phyloP scores from a whole-genome alignment of 2,888 invertebrate species.

The Pseudanteris insignis region DNA sequence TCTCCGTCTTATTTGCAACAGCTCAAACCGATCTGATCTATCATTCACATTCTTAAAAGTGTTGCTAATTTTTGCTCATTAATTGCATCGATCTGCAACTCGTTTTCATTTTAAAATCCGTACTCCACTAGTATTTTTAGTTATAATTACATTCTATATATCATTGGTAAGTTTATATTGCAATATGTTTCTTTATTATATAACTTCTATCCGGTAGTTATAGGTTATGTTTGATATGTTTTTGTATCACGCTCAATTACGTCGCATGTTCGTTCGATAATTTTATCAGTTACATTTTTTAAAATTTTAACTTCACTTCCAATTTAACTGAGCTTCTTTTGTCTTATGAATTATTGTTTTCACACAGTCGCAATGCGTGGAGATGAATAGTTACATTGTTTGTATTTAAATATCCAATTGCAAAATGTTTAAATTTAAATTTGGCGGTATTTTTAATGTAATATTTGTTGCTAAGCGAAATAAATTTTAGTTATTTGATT shows the following conservation, averaged over 20 bases:
- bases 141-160: too few relatives aligned
- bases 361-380: background rate
- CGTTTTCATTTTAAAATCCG: too few relatives aligned
- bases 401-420: background rate
- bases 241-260: constrained; percentile 47
- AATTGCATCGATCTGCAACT: background rate
- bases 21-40: constrained; percentile 18
- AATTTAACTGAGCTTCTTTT: constrained; percentile 15
- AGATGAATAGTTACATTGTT: background rate
- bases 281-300: constrained; percentile 30
- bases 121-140: too few relatives aligned
- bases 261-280: constrained; percentile 34
- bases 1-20: constrained; percentile 15
- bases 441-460: constrained; percentile 13
- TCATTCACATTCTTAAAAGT: constrained; percentile 6
- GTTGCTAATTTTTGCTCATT: background rate
- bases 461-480: constrained; percentile 29
- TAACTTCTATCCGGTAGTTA: constrained; percentile 58
- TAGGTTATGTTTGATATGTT: constrained; percentile 65
- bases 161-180: constrained; percentile 24
- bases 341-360: background rate
- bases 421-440: constrained; percentile 10
- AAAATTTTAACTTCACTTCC: constrained; percentile 9
- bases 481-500: constrained; percentile 16
- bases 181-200: constrained; percentile 53